A percentile compares a stretch with the other conserved stretches of the same genome.
Evolutionary conservation across 2,888 invertebrate genomes (phyloP).

Genomic region (Scaeva pyrastri): DNA sequence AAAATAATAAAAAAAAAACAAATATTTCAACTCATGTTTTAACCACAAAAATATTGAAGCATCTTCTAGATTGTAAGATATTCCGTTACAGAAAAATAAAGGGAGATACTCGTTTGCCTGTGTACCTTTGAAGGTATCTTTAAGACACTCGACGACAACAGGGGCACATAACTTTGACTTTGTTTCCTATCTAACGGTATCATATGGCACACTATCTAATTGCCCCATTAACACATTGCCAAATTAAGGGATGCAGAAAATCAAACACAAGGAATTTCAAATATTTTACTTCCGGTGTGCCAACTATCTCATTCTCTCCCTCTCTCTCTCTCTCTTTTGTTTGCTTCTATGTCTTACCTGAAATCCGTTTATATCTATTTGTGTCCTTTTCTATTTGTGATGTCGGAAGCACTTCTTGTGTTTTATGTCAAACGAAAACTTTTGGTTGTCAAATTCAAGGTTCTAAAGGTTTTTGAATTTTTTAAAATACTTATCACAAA

Average conservation of each 20-base stretch:
- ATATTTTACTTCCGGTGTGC: not conserved
- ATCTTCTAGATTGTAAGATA: slow-evolving; percentile 28
- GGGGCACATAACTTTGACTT: slow-evolving; percentile 10
- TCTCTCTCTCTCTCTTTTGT: too few relatives aligned
- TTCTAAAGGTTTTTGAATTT: not conserved
- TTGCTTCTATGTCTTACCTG: slow-evolving; percentile 61
- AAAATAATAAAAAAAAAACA: not conserved
- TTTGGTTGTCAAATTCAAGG: not conserved
- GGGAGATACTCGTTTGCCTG: not conserved
- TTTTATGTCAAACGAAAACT: not conserved
- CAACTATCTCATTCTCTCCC: too few relatives aligned
- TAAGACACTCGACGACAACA: not conserved
- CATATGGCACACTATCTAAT: slow-evolving; percentile 46
- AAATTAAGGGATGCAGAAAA: slow-evolving; percentile 64
- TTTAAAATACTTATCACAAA: not conserved
- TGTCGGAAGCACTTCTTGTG: not conserved
- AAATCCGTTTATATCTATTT: not conserved
- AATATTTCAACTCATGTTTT: slow-evolving; percentile 28
- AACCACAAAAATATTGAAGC: slow-evolving; percentile 66
- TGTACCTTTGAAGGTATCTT: not conserved
- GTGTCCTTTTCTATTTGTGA: not conserved
- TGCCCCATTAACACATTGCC: slow-evolving; percentile 70
- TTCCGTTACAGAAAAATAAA: slow-evolving; percentile 56
- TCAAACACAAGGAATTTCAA: slow-evolving; percentile 15
- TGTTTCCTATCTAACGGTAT: slow-evolving; percentile 25